Evolutionary conservation across 2,888 invertebrate genomes (phyloP).

Genomic region (Acanthoscelides obtectus): DNA sequence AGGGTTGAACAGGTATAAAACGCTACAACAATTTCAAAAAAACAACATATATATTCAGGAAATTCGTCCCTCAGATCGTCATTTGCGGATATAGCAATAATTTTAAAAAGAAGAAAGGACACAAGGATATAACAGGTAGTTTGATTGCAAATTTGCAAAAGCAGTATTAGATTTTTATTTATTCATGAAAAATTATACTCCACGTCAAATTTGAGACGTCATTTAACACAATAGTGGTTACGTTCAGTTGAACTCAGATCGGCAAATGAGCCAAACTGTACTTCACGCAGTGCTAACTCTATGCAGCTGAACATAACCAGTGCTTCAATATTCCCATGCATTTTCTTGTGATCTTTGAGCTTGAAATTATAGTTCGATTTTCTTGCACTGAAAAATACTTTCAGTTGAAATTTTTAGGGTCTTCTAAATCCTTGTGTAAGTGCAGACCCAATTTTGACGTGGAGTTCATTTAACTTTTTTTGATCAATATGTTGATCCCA

Average conservation of each 20-base stretch:
- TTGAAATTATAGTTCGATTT: too few relatives aligned
- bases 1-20: conserved; percentile 10
- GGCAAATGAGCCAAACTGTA: too few relatives aligned
- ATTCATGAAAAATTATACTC: background rate
- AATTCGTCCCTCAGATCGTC: background rate
- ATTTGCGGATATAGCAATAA: background rate
- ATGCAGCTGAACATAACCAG: too few relatives aligned
- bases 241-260: too few relatives aligned
- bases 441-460: background rate
- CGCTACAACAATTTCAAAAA: background rate
- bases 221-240: too few relatives aligned
- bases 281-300: too few relatives aligned
- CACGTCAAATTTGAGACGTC: background rate
- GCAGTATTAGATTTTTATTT: background rate
- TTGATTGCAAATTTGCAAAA: background rate
- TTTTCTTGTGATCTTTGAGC: too few relatives aligned
- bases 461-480: background rate
- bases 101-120: background rate
- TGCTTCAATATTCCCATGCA: too few relatives aligned
- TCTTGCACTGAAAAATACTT: too few relatives aligned
- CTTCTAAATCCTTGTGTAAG: too few relatives aligned
- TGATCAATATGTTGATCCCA: background rate
- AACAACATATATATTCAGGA: background rate
- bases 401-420: too few relatives aligned
- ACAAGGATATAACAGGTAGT: background rate